A percentile compares a stretch with the other conserved stretches of the same genome.
Evolutionary conservation across 2,113 vertebrate species (phyloP).

Genomic region (Dolichotis patagonum): DNA sequence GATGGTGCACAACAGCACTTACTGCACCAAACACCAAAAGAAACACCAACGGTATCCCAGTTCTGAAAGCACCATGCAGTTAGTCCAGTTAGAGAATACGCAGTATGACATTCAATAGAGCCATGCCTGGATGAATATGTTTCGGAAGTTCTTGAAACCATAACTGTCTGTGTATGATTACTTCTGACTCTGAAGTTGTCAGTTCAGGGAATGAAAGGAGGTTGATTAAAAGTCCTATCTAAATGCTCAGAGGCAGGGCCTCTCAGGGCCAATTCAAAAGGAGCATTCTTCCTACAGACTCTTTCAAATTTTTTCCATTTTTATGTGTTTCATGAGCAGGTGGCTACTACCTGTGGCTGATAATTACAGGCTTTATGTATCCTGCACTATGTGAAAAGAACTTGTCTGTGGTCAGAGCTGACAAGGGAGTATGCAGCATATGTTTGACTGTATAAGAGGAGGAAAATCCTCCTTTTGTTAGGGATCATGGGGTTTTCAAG

Average conservation of each 20-base stretch:
- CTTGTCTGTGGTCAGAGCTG: conserved; percentile 59
- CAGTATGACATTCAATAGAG: neutral
- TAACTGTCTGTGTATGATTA: conserved; percentile 71
- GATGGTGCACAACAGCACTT: neutral
- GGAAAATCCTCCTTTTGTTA: conserved; percentile 76
- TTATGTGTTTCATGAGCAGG: conserved; percentile 72
- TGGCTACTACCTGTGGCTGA: conserved; percentile 76
- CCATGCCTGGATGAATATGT: neutral
- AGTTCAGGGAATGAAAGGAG: conserved; percentile 68
- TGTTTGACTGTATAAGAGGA: conserved; percentile 56
- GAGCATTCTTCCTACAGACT: conserved; percentile 68
- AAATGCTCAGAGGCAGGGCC: conserved; percentile 41
- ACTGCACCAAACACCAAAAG: neutral
- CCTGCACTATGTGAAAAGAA: conserved; percentile 70
- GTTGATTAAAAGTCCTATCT: conserved; percentile 72
- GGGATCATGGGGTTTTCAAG: conserved; percentile 73
- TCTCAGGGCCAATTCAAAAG: conserved; percentile 66
- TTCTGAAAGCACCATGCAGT: neutral
- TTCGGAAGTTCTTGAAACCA: conserved; percentile 57
- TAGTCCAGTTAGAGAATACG: conserved; percentile 10
- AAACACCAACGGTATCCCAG: neutral
- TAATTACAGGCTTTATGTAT: conserved; percentile 76
- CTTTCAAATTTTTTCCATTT: conserved; percentile 60
- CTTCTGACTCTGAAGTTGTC: conserved; percentile 72
- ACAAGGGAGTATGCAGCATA: conserved; percentile 55